These are phyloP conservation scores for Montifringilla adamsi DNA, from an alignment of 2,113 vertebrate species.

Conservation along the genomic window DNA sequence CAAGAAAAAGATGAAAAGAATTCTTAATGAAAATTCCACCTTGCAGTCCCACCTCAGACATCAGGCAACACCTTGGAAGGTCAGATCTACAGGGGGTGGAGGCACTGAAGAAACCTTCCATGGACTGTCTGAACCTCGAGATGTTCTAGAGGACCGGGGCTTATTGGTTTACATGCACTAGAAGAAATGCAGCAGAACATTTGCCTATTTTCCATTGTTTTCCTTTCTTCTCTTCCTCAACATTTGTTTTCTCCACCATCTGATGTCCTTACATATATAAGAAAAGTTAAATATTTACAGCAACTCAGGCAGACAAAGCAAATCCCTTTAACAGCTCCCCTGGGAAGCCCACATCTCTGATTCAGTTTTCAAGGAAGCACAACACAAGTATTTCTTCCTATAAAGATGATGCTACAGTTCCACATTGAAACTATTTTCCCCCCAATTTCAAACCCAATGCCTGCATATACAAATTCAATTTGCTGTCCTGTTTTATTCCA, in stretches of 20 bases:
- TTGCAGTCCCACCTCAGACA: not conserved
- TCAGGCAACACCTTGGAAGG: accelerated
- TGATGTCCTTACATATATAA: not conserved
- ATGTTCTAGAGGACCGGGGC: not conserved
- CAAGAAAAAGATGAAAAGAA: not conserved
- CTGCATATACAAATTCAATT: constrained; percentile 17
- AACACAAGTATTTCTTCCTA: not conserved
- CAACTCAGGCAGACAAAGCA: not conserved
- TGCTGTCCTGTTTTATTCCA: not conserved
- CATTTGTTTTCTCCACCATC: not conserved
- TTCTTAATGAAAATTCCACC: not conserved
- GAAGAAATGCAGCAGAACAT: not conserved
- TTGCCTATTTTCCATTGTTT: not conserved
- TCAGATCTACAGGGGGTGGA: not conserved
- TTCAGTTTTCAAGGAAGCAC: not conserved
- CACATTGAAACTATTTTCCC: not conserved
- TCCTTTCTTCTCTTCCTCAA: not conserved
- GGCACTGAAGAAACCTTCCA: not conserved
- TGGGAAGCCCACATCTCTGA: not conserved
- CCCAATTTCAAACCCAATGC: not conserved
- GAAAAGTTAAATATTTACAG: not conserved
- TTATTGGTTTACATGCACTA: not conserved
- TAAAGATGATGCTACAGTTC: not conserved
- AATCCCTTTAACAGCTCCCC: not conserved
- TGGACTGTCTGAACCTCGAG: accelerated